A percentile compares a stretch with the other conserved stretches of the same genome.
Conservation (phyloP, 30 jellyfish, hydroid and myxozoan genomes). For the Pelagia noctiluca region DNA sequence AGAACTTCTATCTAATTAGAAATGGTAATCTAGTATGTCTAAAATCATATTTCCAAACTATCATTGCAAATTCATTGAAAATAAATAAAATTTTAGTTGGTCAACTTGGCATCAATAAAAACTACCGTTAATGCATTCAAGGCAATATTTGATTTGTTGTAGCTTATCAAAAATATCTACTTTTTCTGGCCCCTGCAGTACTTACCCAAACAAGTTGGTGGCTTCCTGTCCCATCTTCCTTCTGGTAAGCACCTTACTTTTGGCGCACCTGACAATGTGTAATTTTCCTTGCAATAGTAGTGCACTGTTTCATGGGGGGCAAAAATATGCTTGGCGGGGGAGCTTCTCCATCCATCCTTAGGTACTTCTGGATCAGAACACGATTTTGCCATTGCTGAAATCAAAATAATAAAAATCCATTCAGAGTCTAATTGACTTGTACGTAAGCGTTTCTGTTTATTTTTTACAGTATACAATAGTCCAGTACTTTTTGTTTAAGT, state of each 20-base stretch:
- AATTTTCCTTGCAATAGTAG: constrained; percentile 42
- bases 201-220: constrained; percentile 66
- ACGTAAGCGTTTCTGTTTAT: too few species aligned
- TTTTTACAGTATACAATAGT: too few species aligned
- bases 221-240: constrained; percentile 49
- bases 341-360: constrained; percentile 58
- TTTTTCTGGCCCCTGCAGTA: background rate
- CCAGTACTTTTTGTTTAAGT: too few species aligned
- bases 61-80: too few species aligned
- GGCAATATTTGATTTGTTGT: background rate
- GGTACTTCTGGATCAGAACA: constrained; percentile 57
- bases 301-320: constrained; percentile 29
- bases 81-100: too few species aligned
- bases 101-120: background rate
- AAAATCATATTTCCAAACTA: background rate
- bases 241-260: constrained; percentile 27
- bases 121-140: background rate
- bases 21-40: background rate
- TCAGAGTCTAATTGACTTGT: background rate
- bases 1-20: too few species aligned
- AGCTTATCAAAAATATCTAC: background rate
- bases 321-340: constrained; percentile 41
- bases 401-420: background rate
- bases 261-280: constrained; percentile 39
- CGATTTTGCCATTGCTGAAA: constrained; percentile 23